Evolutionary conservation across 2,888 invertebrate species (phyloP), one percentile per base, ranked within the genome.

Genomic region (Creontiades dilutus): DNA sequence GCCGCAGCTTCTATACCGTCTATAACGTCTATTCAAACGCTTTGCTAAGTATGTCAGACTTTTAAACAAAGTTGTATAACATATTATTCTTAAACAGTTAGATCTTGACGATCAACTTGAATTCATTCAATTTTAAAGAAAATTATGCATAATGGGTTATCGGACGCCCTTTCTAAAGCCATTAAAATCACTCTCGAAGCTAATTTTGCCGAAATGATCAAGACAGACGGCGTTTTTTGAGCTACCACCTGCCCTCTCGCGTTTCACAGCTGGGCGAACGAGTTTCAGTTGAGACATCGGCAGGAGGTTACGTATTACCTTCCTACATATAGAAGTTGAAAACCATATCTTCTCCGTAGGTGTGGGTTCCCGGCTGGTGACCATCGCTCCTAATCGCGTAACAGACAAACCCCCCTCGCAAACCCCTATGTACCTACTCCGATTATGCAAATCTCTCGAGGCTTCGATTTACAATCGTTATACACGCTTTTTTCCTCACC

Each of bases 301-400:
- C n/a, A 19, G 68, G 68, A 19, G 68, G 68, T 68, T 68, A 68
- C 68, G 68, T 68, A 7, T 37, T 4, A 37, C 37, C 37, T 37
- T 37, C 37, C 37, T 37, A 37, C 37, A 37, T 37, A 37, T 37
- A 37, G 37, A 37, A 61, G 16, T 61, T 4, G 16, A 7, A 19
- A 27, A 68, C 23, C 68, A 68, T 68, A 27, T 23, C 68, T 23
- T 68, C 68, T 19, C 68, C 68, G 68, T 68, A 23, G 68, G 68
- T 68, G 68, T 68, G 23, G 68, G 68, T 23, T 68, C 23, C 68
- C 68, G 23, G 61, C 61, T 23, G 68, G 68, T 68, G 68, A 68
- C 68, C 68, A 68, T 68, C 68, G 68, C 68, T 19, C 68, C 68
- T 68, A 68, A 68, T 68, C 68, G 68, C 68, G 68, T 68, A 68